Evolutionary conservation across 2,888 invertebrate species (phyloP), one percentile per base, ranked within the genome.

Genomic region (Drosophila austrosaltans): DNA sequence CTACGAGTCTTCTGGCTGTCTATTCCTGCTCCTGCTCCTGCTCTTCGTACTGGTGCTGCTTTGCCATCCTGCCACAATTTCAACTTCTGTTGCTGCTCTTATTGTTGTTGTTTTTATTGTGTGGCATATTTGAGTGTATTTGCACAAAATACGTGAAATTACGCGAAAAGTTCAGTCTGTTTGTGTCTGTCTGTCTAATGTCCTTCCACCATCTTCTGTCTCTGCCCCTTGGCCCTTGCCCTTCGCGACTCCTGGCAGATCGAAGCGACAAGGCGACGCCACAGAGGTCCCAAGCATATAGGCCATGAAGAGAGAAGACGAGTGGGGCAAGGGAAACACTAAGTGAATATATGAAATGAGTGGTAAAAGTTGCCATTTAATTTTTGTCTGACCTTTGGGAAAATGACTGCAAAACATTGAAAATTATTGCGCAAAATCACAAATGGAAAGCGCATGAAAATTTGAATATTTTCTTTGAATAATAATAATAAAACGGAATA

Each of bases 111-210:
- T 7, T 69, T 53, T 44, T 65, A 2, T 56, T 77, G 73, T 80
- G 76, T 77, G 73, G 84, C 84, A 84, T 82, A 81, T 84, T 81
- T 82, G 78, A 82, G 82, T 74, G 82, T 84, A 84, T 82, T 82
- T 84, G 81, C 79, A 79, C 79, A 84, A 82, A 83, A 84, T 83
- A 83, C 82, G 82, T 83, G 82, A 84, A 83, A 83, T 84, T 83
- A 82, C 82, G 82, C 85, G 85, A 84, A 84, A 84, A 82, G 61
- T 82, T 84, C 66, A 53, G 53, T 53, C 63, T 32, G 60, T 66
- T 62, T 10, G 10, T 36, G 30, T 30, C 57, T 66, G 40, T 74
- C 72, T 66, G 62, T 59, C 72, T 63, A 32, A 42, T 66, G 67
- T 53, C 63, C 58, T 58, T 30, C 32, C 40, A 30, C 20, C 42